Evolutionary conservation across 1,140 invertebrate genomes (phyloP).

Genomic region (Microplitis demolitor): DNA sequence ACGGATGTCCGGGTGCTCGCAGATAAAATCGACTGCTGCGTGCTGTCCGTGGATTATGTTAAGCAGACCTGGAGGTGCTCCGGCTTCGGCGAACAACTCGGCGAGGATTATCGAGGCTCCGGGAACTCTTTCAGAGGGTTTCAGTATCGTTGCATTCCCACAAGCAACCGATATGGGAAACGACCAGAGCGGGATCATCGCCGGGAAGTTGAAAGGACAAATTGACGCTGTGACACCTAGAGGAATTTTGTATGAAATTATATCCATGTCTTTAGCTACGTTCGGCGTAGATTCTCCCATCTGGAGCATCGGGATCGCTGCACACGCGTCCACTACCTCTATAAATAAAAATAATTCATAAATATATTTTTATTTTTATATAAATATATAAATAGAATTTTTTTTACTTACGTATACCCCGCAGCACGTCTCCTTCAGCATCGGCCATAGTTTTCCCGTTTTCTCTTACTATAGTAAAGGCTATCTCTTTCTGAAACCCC

Average conservation of each 20-base stretch:
- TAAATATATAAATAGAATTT: slow-evolving; percentile 3
- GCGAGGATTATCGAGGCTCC: slow-evolving; percentile 94
- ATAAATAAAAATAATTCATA: slow-evolving; percentile 29
- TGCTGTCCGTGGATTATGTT: slow-evolving; percentile 97
- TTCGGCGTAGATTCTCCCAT: slow-evolving; percentile 92
- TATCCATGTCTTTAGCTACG: slow-evolving; percentile 93
- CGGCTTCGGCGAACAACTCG: slow-evolving; percentile 87
- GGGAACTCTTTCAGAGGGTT: slow-evolving; percentile 97
- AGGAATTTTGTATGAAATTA: slow-evolving; percentile 86
- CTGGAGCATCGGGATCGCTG: slow-evolving; percentile 88
- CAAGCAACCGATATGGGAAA: slow-evolving; percentile 93
- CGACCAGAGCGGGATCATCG: slow-evolving; percentile 99
- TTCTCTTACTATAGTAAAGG: slow-evolving; percentile 91
- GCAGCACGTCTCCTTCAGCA: slow-evolving; percentile 96
- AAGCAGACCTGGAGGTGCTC: slow-evolving; percentile 90
- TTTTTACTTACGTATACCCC: slow-evolving; percentile 86
- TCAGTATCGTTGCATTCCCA: slow-evolving; percentile 80
- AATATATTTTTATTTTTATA: not conserved
- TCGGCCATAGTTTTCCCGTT: slow-evolving; percentile 98
- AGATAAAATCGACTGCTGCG: slow-evolving; percentile 95
- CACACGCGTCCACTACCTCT: slow-evolving; percentile 97
- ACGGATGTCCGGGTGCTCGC: slow-evolving; percentile 93
- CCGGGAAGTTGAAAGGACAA: slow-evolving; percentile 95
- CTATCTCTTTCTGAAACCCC: slow-evolving; percentile 73
- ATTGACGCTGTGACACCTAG: slow-evolving; percentile 87